These are phyloP conservation scores for Stenurella melanura DNA, from an alignment of 2,888 invertebrate species.

Conservation along the genomic window DNA sequence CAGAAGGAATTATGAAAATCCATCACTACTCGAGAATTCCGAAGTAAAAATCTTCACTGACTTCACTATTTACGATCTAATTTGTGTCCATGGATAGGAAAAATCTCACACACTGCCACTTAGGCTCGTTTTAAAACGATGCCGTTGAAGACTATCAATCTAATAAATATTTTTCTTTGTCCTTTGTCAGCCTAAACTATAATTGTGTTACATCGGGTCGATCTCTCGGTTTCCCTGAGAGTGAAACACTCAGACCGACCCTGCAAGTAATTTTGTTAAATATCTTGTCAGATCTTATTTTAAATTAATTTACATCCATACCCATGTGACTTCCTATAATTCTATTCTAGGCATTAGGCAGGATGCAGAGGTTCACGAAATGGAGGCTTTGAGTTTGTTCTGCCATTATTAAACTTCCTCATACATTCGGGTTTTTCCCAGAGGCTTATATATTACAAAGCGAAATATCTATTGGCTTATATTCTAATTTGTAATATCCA, in stretches of 20 bases:
- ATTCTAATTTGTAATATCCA: conserved; percentile 5
- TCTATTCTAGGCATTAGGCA: conserved; percentile 19
- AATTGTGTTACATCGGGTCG: conserved; percentile 5
- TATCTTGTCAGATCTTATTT: conserved; percentile 29
- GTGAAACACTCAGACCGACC: conserved; percentile 3
- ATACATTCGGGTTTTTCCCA: conserved; percentile 23
- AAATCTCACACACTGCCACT: too few species aligned
- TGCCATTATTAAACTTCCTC: conserved; percentile 23
- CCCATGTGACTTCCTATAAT: conserved; percentile 34
- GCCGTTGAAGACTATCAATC: too few species aligned
- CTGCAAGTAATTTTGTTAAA: conserved; percentile 18
- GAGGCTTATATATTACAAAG: conserved; percentile 11
- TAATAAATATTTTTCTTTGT: conserved; percentile 8
- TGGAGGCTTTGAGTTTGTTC: neutral
- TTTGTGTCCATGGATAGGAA: too few species aligned
- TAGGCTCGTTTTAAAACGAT: too few species aligned
- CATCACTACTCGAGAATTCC: too few species aligned
- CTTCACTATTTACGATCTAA: too few species aligned
- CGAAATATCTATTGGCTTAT: neutral
- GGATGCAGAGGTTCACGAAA: conserved; percentile 22
- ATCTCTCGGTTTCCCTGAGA: neutral
- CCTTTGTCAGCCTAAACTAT: neutral
- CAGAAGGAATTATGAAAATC: too few species aligned
- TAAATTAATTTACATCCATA: conserved; percentile 38
- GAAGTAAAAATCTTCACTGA: too few species aligned